Conservation (phyloP, 92 coral and sea anemone species). For the Porites cylindrica region DNA sequence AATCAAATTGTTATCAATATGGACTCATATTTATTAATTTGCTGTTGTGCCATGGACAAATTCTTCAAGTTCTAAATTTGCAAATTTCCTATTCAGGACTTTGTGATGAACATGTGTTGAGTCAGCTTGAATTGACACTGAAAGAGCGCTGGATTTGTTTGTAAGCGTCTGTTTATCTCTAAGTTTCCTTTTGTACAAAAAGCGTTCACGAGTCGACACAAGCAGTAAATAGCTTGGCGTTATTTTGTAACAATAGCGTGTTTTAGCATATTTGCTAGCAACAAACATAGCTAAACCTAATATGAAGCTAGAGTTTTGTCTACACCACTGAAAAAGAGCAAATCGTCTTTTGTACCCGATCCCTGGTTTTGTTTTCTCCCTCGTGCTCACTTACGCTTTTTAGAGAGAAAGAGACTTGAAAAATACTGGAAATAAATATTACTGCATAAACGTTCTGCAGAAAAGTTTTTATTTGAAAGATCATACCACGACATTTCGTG, state of each 20-base stretch:
- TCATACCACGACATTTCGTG: too few relatives aligned
- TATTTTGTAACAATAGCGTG: neutral
- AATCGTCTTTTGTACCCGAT: too few relatives aligned
- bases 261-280: neutral
- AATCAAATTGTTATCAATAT: neutral
- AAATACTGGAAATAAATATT: too few relatives aligned
- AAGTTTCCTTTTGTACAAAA: neutral
- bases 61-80: neutral
- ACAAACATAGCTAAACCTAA: constrained; percentile 3
- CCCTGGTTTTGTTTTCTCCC: too few relatives aligned
- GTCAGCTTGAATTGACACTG: constrained; percentile 9
- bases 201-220: neutral
- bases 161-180: constrained; percentile 5
- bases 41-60: neutral
- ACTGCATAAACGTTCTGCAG: too few relatives aligned
- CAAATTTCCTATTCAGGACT: neutral
- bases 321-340: too few relatives aligned
- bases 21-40: neutral
- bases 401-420: too few relatives aligned
- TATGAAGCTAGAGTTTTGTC: neutral
- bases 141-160: neutral
- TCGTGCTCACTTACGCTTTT: too few relatives aligned
- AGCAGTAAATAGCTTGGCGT: constrained; percentile 38
- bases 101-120: constrained; percentile 14
- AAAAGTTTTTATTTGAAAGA: too few relatives aligned